phyloP scores from a whole-genome alignment of 2,888 invertebrate genomes.

The Vandiemenella viatica region DNA sequence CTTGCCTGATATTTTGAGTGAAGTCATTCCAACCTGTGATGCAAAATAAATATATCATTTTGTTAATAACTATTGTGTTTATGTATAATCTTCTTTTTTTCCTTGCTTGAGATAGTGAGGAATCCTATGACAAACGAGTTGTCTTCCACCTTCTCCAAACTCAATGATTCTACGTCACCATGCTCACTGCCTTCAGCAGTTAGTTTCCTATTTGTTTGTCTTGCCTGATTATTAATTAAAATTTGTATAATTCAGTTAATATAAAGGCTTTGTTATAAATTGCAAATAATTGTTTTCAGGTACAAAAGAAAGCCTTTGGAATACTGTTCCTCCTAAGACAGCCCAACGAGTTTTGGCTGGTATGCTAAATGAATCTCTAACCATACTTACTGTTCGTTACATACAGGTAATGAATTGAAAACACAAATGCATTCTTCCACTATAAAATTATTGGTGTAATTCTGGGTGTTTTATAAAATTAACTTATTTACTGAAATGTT shows the following conservation, averaged over 20 bases:
- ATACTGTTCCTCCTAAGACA: constrained; percentile 76
- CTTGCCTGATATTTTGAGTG: too few relatives aligned
- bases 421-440: not conserved
- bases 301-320: constrained; percentile 68
- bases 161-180: too few relatives aligned
- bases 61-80: too few relatives aligned
- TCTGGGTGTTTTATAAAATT: too few relatives aligned
- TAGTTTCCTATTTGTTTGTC: not conserved
- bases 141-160: too few relatives aligned
- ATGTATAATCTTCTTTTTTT: too few relatives aligned
- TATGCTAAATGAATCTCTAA: constrained; percentile 71
- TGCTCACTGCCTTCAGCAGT: too few relatives aligned
- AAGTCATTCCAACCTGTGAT: too few relatives aligned
- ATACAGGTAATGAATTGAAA: not conserved
- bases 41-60: too few relatives aligned
- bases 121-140: too few relatives aligned
- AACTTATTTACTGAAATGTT: too few relatives aligned
- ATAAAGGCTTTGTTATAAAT: not conserved
- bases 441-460: not conserved
- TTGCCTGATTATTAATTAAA: constrained; percentile 1
- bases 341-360: constrained; percentile 72
- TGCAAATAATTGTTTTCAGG: constrained; percentile 32
- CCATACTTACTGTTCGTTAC: constrained; percentile 42
- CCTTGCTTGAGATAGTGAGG: too few relatives aligned
- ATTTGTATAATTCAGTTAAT: not conserved